phyloP scores from a whole-genome alignment of 1,140 invertebrate genomes.

The Dendrolimus punctatus region DNA sequence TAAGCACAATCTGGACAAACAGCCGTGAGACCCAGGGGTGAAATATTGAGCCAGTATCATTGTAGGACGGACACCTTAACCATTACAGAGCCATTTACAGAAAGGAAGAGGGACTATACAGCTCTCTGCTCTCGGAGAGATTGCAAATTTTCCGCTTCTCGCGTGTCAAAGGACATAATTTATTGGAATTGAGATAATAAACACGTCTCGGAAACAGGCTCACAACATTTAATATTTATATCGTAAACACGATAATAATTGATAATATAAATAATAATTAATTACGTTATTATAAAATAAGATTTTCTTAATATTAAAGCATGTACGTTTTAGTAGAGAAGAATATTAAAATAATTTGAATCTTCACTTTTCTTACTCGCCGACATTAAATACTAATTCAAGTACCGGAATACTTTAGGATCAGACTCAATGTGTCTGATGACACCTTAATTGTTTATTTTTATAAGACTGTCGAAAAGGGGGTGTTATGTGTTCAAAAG shows the following conservation, averaged over 20 bases:
- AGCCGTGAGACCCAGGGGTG: slow-evolving; percentile 45
- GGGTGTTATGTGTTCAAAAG: too few species aligned
- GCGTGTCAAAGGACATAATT: slow-evolving; percentile 57
- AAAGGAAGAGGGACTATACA: slow-evolving; percentile 34
- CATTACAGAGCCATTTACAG: slow-evolving; percentile 60
- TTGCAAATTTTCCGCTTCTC: slow-evolving; percentile 59
- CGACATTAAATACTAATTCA: too few species aligned
- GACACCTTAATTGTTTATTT: too few species aligned
- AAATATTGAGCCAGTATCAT: slow-evolving; percentile 53
- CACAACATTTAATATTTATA: slow-evolving; percentile 51
- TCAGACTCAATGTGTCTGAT: too few species aligned
- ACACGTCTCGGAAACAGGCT: slow-evolving; percentile 35
- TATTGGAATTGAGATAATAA: slow-evolving; percentile 58
- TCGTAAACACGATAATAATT: slow-evolving; percentile 4
- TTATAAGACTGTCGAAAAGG: too few species aligned
- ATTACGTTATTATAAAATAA: too few species aligned
- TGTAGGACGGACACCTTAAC: slow-evolving; percentile 40
- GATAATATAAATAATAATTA: too few species aligned
- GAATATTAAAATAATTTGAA: too few species aligned
- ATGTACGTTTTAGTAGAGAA: too few species aligned
- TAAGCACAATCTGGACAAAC: slow-evolving; percentile 53
- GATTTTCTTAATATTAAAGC: too few species aligned
- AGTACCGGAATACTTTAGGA: too few species aligned
- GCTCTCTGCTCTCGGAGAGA: slow-evolving; percentile 26
- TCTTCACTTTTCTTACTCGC: too few species aligned